Conservation (phyloP, 2,113 vertebrate genomes). For the Heterotilapia buettikoferi region DNA sequence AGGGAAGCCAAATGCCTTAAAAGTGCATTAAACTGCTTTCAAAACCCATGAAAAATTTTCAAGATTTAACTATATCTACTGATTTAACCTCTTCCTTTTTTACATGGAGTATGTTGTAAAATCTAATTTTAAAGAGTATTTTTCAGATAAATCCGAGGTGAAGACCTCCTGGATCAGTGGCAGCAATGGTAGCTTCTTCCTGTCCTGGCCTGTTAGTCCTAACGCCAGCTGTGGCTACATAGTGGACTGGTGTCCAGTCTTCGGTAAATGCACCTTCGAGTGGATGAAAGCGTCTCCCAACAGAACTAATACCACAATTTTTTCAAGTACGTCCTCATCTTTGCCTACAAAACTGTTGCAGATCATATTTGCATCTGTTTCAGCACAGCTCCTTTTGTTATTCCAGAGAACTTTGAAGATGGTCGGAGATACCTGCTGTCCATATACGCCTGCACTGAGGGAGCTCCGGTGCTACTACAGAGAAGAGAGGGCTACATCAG, state of each 20-base stretch:
- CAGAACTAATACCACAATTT: neutral
- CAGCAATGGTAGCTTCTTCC: conserved; percentile 11
- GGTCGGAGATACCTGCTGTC: conserved; percentile 56
- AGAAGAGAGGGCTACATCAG: conserved; percentile 48
- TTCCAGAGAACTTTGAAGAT: conserved; percentile 7
- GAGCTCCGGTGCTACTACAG: conserved; percentile 29
- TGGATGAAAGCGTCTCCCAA: conserved; percentile 54
- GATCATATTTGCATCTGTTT: neutral
- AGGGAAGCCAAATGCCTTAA: too few species aligned
- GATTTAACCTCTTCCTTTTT: neutral
- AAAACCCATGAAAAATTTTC: too few species aligned
- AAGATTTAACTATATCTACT: too few species aligned
- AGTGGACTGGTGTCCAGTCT: conserved; percentile 61
- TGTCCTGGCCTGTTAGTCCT: conserved; percentile 46
- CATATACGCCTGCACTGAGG: conserved; percentile 53
- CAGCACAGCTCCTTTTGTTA: neutral
- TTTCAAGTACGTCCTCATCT: conserved; percentile 27
- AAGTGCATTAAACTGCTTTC: neutral
- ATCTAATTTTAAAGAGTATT: neutral
- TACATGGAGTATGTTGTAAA: neutral
- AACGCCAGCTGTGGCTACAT: conserved; percentile 60
- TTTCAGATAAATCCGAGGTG: neutral
- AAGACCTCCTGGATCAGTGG: neutral
- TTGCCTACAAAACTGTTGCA: neutral
- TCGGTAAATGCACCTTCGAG: neutral